Evolutionary conservation across 2,797 vertebrate genomes (phyloP), one percentile per base, ranked within the genome.

Genomic region (Lemur catta): DNA sequence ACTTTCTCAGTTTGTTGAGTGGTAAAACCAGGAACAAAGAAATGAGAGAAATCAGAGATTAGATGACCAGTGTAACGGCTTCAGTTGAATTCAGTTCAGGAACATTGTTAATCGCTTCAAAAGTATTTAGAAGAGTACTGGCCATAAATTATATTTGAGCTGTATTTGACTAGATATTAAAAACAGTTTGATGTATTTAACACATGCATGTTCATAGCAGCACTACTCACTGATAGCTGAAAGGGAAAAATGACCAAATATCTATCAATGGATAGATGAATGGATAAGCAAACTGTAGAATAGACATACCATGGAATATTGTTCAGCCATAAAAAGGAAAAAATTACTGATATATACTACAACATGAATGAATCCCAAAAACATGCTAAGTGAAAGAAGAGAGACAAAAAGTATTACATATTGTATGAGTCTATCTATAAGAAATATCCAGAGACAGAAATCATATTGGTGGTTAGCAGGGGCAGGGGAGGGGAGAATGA

Each of bases 21-120:
- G 94, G 84, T 97, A 92, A 97, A 96, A 71, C 87, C 50, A 92
- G 92, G 38, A 94, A 96, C 76, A 95, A 96, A 97, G 71, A 94
- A 96, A 84, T 38, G 26, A 96, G 41, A 84, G 17, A 94, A 86
- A 28, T 94, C 59, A 94, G n/a, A 94, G 67, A 95, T 94, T 78
- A 91, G 71, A 93, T 82, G 90, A 88, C 72, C 72, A 82, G 11
- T 74, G 35, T 71, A 90, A 61, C 41, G 12, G 20, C 38, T 89
- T 95, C 96, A 75, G 93, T 0, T 93, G 84, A 96, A 94, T 93
- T 38, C 76, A 94, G 80, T 52, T 84, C 72, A 69, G 38, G 74
- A 95, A 94, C 30, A 87, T 5, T 61, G 65, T 65, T 94, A 81
- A 95, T 52, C 93, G 30, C 59, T 84, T 55, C 52, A 75, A 79